Evolutionary conservation across 2,797 vertebrate species (phyloP), one percentile per base, ranked within the genome.

Genomic region (Gymnoscopelus microlampas): DNA sequence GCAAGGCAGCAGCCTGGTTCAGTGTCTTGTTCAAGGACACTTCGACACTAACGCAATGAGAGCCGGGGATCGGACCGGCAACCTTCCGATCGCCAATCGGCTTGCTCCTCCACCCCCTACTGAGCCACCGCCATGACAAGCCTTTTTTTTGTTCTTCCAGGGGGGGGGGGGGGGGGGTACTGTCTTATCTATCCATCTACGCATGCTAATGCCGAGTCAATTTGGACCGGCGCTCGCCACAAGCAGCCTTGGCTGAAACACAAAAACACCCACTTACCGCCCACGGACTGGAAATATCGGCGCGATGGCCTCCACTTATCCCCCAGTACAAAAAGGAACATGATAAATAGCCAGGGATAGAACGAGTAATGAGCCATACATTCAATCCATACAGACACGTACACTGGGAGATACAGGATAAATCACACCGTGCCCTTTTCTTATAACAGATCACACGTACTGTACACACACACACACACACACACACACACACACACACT

Each of bases 181-280:
- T 29, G 26, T 29, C 26, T 29, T 74, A 57, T 84, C 63, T 3
- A 29, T 80, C 62, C 70, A 77, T 70, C 70, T 57, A 14, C 51
- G 58, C 71, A 70, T 70, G 68, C 47, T 3, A 80, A 70, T 66
- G 71, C 68, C 72, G 63, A 66, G 73, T 77, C 3, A 60, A 70
- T 78, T 35, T 80, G 73, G 82, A 76, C 78, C 81, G 83, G 5
- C 70, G 71, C 79, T 88, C 39, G 3, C 78, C 79, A 76, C 74
- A 75, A 84, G 84, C 73, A 83, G 75, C 85, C 86, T 81, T 77
- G 66, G 77, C 74, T 78, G 69, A 82, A 54, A 54, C 15, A 63
- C 51, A 23, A 63, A 39, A 83, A 79, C 60, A 24, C 47, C 60
- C 60, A 62, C 60, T 49, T 62, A 50, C 24, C 60, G 14, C 77